Conservation (phyloP, 1,140 invertebrate species). For the Archivesica marissinica region DNA sequence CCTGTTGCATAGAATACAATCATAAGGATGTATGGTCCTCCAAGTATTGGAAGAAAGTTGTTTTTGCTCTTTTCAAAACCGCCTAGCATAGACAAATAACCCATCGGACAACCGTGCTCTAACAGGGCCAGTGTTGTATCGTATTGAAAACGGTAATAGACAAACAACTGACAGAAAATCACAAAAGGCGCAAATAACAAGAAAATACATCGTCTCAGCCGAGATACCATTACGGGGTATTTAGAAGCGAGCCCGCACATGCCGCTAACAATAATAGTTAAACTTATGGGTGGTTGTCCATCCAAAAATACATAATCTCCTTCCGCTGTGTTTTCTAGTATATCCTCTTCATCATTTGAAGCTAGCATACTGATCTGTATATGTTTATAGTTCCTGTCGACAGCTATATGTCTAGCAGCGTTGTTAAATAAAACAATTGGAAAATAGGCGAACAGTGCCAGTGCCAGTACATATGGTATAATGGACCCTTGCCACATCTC, state of each 20-base stretch:
- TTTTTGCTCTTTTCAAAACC: constrained; percentile 32
- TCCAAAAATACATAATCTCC: constrained; percentile 12
- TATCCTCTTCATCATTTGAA: neutral
- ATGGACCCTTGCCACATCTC: neutral
- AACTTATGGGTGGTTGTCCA: constrained; percentile 13
- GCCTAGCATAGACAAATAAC: constrained; percentile 22
- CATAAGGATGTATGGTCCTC: constrained; percentile 24
- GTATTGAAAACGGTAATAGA: constrained; percentile 10
- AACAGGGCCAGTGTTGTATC: neutral
- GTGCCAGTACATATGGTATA: constrained; percentile 1
- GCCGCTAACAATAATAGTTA: neutral
- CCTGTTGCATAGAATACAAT: neutral
- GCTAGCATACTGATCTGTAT: neutral
- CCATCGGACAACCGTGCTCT: constrained; percentile 21
- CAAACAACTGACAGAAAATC: neutral
- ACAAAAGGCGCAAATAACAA: neutral
- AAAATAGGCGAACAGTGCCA: neutral
- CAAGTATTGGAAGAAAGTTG: constrained; percentile 22
- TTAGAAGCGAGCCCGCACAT: constrained; percentile 8
- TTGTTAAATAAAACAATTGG: neutral
- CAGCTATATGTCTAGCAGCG: neutral
- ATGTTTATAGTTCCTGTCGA: neutral
- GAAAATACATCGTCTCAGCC: neutral
- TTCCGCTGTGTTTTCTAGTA: neutral
- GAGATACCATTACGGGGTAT: neutral